A percentile compares a stretch with the other conserved stretches of the same genome.
phyloP scores from a whole-genome alignment of 2,113 vertebrate species.

The Ptilorrhoa leucosticta region DNA sequence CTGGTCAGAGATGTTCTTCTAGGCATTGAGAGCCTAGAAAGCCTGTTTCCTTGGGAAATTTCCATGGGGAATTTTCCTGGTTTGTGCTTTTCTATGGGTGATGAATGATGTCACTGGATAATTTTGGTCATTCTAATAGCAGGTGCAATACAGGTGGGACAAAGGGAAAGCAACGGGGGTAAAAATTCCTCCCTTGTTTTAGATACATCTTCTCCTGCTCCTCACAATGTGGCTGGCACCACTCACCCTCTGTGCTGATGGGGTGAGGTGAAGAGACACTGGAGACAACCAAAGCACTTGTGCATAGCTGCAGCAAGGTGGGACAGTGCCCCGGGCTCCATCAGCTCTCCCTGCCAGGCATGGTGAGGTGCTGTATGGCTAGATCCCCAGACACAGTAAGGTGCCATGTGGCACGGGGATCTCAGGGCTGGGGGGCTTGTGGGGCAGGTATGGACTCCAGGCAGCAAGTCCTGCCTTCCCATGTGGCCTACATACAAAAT shows the following conservation, averaged over 20 bases:
- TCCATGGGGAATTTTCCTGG: not conserved
- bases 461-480: not conserved
- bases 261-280: not conserved
- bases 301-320: not conserved
- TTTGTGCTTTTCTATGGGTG: not conserved
- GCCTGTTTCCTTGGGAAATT: not conserved
- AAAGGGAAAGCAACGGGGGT: not conserved
- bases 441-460: not conserved
- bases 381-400: not conserved
- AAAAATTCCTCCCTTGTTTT: not conserved
- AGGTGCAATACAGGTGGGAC: not conserved
- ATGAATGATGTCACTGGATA: not conserved
- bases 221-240: not conserved
- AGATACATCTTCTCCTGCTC: not conserved
- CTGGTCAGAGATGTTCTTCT: not conserved
- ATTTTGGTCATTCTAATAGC: not conserved
- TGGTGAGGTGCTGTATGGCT: fast-evolving
- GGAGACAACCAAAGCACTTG: not conserved
- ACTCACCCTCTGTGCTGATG: not conserved
- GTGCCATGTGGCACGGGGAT: not conserved
- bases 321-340: not conserved
- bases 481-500: not conserved
- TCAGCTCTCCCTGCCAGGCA: not conserved
- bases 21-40: not conserved
- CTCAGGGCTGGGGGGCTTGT: not conserved